Percentiles rank a stretch among this genome's conserved stretches.
Conservation (phyloP, 2,888 invertebrate genomes). For the Griposia aprilina region DNA sequence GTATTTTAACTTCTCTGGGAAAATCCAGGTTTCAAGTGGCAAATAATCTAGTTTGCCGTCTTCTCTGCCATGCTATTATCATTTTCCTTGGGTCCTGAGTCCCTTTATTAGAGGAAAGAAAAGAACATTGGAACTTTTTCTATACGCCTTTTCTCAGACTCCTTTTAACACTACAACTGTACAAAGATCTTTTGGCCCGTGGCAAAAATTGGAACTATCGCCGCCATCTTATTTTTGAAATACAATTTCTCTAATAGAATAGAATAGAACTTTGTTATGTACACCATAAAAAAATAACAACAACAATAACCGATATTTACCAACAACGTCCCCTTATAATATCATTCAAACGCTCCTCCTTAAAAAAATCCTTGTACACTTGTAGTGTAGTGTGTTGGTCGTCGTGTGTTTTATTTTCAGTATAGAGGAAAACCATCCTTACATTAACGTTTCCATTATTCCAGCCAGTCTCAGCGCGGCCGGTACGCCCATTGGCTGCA, state of each 20-base stretch:
- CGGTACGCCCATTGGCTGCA: slow-evolving; percentile 93
- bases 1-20: not conserved
- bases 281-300: no score
- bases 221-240: no score
- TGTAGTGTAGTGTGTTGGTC: not conserved
- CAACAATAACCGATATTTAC: not conserved
- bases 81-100: not conserved
- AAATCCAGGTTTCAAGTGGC: not conserved
- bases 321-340: not conserved
- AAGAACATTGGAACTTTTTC: not conserved
- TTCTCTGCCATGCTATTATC: not conserved
- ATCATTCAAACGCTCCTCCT: not conserved
- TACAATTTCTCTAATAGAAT: no score
- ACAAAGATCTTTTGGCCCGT: no score
- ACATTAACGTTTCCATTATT: slow-evolving; percentile 52
- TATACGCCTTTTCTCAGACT: not conserved
- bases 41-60: not conserved
- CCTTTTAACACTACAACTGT: no score
- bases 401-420: not conserved
- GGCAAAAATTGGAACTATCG: no score
- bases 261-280: no score
- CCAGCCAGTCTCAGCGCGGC: slow-evolving; percentile 92
- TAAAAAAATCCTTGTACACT: no score
- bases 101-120: not conserved
- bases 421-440: not conserved